Conservation (phyloP, 1,140 invertebrate species). For the Rhagoletis pomonella region DNA sequence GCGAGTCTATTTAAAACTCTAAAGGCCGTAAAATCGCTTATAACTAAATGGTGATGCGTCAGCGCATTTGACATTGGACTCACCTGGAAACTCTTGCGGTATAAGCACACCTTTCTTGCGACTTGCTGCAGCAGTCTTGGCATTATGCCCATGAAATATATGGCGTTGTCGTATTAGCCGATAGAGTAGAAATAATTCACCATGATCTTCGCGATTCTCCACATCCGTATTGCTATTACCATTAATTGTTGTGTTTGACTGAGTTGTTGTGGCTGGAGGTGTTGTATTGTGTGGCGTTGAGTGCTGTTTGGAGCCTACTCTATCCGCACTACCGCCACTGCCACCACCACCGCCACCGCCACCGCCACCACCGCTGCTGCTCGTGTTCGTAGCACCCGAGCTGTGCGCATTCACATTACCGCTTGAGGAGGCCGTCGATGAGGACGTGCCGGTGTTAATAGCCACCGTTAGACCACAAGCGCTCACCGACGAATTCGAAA, state of each 20-base stretch:
- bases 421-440: constrained; percentile 62
- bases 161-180: constrained; percentile 68
- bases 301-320: constrained; percentile 30
- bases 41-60: not conserved
- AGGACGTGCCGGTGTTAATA: constrained; percentile 58
- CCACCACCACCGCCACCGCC: too few relatives aligned
- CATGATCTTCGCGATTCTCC: constrained; percentile 54
- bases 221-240: constrained; percentile 9
- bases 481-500: constrained; percentile 48
- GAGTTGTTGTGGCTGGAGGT: constrained; percentile 57
- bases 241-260: constrained; percentile 50
- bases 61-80: constrained; percentile 55
- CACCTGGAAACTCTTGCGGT: constrained; percentile 73
- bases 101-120: constrained; percentile 72
- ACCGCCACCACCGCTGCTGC: constrained; percentile 36
- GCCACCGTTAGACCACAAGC: constrained; percentile 21
- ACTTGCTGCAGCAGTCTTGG: constrained; percentile 66
- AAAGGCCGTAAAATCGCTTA: constrained; percentile 2
- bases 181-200: constrained; percentile 71
- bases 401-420: constrained; percentile 49
- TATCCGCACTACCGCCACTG: constrained; percentile 33
- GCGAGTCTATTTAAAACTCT: not conserved
- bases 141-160: constrained; percentile 72
- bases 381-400: constrained; percentile 52
- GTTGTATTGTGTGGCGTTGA: constrained; percentile 36